Evolutionary conservation across 2,797 vertebrate species (phyloP).

Genomic region (Acrossocheilus fasciatus): DNA sequence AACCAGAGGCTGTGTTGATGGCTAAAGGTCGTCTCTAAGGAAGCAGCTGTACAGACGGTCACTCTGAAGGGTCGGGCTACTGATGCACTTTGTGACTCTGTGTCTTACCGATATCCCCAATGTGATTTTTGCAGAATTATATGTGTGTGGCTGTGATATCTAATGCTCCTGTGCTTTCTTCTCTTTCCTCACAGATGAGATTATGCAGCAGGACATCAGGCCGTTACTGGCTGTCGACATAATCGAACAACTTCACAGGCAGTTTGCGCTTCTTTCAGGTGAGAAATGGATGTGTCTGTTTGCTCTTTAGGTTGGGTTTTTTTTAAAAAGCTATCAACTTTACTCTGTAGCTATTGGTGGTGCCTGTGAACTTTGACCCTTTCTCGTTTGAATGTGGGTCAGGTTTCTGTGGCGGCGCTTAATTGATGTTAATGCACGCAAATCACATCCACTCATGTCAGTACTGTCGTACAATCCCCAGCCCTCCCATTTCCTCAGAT

Average conservation of each 20-base stretch:
- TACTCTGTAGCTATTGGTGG: not conserved
- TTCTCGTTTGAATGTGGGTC: not conserved
- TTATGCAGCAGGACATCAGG: constrained; percentile 97
- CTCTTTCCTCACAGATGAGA: constrained; percentile 85
- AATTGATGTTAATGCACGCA: not conserved
- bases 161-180: not conserved
- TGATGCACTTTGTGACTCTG: not conserved
- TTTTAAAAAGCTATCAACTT: not conserved
- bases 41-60: constrained; percentile 38
- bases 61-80: constrained; percentile 24
- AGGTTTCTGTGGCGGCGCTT: not conserved
- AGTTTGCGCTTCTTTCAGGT: constrained; percentile 95
- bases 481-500: not conserved
- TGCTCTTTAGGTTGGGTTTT: not conserved
- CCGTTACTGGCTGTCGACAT: constrained; percentile 93
- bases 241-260: constrained; percentile 94
- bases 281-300: constrained; percentile 58
- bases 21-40: constrained; percentile 55
- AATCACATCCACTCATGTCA: constrained; percentile 7
- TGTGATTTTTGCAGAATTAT: not conserved
- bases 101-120: not conserved
- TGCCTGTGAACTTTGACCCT: constrained; percentile 2
- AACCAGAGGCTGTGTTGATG: constrained; percentile 52
- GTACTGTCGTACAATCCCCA: not conserved
- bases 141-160: not conserved